Conservation (phyloP, 2,113 vertebrate species). For the Vulpes vulpes region DNA sequence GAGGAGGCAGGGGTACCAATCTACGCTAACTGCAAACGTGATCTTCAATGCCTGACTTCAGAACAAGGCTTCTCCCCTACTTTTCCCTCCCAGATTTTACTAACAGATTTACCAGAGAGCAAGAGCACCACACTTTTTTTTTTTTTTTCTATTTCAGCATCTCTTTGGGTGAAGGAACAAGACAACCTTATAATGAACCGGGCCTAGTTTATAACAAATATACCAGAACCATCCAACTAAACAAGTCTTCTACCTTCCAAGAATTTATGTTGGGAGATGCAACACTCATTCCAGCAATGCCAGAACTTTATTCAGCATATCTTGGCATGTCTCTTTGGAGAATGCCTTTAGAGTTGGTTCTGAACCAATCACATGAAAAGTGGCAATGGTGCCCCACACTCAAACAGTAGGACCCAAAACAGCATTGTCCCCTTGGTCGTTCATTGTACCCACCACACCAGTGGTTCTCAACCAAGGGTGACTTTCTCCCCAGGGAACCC, state of each 20-base stretch:
- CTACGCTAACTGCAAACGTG: slow-evolving; percentile 72
- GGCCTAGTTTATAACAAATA: not conserved
- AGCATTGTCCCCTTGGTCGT: not conserved
- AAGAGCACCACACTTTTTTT: not conserved
- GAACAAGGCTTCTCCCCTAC: not conserved
- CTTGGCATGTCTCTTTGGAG: not conserved
- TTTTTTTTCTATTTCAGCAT: not conserved
- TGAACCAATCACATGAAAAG: not conserved
- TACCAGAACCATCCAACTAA: not conserved
- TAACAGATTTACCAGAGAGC: not conserved
- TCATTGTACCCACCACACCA: no score
- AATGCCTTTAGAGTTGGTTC: not conserved
- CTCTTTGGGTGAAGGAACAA: not conserved
- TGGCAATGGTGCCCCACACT: accelerated
- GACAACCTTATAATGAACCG: not conserved
- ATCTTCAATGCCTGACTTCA: slow-evolving; percentile 66
- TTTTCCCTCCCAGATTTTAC: slow-evolving; percentile 30
- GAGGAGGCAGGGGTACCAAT: slow-evolving; percentile 47
- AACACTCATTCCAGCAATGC: not conserved
- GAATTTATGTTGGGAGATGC: not conserved
- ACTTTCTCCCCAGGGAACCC: not conserved
- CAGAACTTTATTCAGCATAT: not conserved
- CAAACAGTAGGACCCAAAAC: not conserved
- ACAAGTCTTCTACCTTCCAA: not conserved
- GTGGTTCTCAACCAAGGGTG: not conserved